Evolutionary conservation across 2,888 invertebrate species (phyloP).

Genomic region (Meteorus cinctellus): DNA sequence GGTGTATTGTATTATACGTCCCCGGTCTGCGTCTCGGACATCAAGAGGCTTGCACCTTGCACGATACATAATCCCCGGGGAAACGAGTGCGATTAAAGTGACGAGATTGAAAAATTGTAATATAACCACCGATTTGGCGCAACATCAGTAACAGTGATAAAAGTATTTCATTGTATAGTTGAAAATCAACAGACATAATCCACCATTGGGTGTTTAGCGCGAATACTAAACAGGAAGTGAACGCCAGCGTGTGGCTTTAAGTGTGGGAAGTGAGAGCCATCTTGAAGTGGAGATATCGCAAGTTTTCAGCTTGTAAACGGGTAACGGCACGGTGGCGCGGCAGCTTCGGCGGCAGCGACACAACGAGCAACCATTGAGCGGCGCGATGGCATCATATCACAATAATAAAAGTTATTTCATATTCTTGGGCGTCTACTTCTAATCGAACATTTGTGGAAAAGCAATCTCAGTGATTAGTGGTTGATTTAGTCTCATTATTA

Average conservation of each 20-base stretch:
- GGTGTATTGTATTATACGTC: slow-evolving; percentile 19
- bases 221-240: slow-evolving; percentile 42
- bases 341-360: slow-evolving; percentile 41
- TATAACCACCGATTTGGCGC: background rate
- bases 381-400: slow-evolving; percentile 35
- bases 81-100: slow-evolving; percentile 35
- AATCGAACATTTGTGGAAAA: slow-evolving; percentile 13
- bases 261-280: slow-evolving; percentile 47
- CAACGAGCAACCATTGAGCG: slow-evolving; percentile 35
- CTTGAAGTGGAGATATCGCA: slow-evolving; percentile 41
- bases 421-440: slow-evolving; percentile 24
- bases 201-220: slow-evolving; percentile 20
- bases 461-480: slow-evolving; percentile 18
- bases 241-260: slow-evolving; percentile 41
- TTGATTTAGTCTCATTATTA: slow-evolving; percentile 14
- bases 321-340: slow-evolving; percentile 30
- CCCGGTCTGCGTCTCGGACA: slow-evolving; percentile 39
- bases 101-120: background rate
- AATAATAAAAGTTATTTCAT: slow-evolving; percentile 30
- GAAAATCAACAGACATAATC: slow-evolving; percentile 1
- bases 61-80: slow-evolving; percentile 43
- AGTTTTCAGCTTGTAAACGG: slow-evolving; percentile 34
- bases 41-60: slow-evolving; percentile 36
- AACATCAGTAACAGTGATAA: slow-evolving; percentile 10
- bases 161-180: slow-evolving; percentile 16